Evolutionary conservation across 2,797 vertebrate genomes (phyloP), one percentile per base, ranked within the genome.

Genomic region (Sebastes taczanowskii): DNA sequence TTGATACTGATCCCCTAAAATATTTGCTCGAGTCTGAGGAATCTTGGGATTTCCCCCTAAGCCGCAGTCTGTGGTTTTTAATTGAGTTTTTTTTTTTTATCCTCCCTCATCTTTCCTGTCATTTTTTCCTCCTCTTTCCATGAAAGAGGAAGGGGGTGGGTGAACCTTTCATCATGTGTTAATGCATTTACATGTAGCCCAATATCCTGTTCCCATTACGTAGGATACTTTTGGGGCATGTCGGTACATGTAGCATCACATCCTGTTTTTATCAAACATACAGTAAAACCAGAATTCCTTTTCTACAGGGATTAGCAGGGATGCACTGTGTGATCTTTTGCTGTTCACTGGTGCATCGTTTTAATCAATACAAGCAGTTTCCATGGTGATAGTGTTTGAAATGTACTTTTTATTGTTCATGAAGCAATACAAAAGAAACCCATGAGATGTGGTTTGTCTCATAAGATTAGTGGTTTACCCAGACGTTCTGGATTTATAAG

Each of bases 1-100:
- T 58, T 76, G 73, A 86, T 71, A 71, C 68, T 85, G 78, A 90
- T 90, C 88, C 76, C 32, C 32, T 35, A 27, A 84, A 90, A 88
- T 87, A 65, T 74, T 86, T 35, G 62, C 81, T 76, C 65, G 71
- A 85, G 83, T 87, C 78, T 70, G 65, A 84, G 73, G 83, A 91
- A 89, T 89, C 78, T 61, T 69, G 83, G 86, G 84, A 88, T 91
- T 94, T 89, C 77, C 82, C 84, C 89, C 53, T 6, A 13, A 58
- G 81, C 18, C 68, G 71, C 66, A 85, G 71, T 78, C 53, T 89
- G 82, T 77, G 82, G 72, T 82, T 89, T 91, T 81, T 91, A 84
- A 92, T 82, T 74, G 78, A 76, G 62, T 66, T 72, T 77, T 77
- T 62, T 46, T 63, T 63, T 71, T 64, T 59, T 68, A 65, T 74